phyloP scores from a whole-genome alignment of 2,797 vertebrate species.

The Syncerus caffer region DNA sequence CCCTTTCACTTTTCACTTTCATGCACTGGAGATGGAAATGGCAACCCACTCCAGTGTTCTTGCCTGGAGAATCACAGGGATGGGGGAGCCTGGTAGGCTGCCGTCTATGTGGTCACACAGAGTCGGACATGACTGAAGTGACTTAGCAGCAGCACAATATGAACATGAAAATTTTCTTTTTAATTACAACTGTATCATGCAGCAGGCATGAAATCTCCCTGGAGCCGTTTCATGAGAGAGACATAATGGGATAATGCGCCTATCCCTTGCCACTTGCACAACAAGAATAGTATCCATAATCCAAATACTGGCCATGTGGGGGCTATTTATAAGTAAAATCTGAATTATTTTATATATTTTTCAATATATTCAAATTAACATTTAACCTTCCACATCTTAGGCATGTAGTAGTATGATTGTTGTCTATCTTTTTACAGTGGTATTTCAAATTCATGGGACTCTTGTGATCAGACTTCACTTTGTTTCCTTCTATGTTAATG shows the following conservation, averaged over 20 bases:
- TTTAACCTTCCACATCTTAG: background rate
- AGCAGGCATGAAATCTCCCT: background rate
- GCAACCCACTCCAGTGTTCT: no score
- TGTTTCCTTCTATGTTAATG: background rate
- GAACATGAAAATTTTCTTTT: background rate
- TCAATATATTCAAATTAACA: background rate
- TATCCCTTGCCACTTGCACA: background rate
- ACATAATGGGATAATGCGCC: background rate
- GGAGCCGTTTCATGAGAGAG: background rate
- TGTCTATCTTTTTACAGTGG: background rate
- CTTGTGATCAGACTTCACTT: background rate
- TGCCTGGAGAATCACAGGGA: no score
- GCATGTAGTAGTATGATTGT: background rate
- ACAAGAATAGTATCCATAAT: background rate
- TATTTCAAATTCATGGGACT: background rate
- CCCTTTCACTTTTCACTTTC: no score
- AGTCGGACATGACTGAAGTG: no score
- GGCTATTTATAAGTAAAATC: background rate
- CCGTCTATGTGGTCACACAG: no score
- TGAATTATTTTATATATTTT: background rate
- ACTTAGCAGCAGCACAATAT: no score
- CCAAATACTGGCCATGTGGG: background rate
- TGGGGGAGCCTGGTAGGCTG: no score
- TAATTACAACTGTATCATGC: background rate
- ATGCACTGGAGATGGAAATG: no score